Conservation (phyloP, 2,888 invertebrate genomes). For the Sarcophaga variegata region DNA sequence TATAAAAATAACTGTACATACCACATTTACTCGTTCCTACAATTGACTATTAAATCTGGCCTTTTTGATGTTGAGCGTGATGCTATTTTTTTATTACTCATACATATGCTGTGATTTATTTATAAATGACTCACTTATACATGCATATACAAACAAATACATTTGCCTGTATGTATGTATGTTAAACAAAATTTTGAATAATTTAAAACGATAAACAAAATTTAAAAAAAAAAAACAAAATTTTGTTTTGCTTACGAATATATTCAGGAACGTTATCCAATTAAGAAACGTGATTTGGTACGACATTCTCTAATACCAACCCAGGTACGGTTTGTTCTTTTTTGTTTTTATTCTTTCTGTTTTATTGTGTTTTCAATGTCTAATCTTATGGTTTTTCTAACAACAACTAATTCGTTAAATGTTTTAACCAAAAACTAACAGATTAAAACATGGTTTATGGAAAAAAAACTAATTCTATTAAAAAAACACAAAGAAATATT, state of each 20-base stretch:
- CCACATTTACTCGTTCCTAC: slow-evolving; percentile 1
- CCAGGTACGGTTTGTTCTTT: slow-evolving; percentile 54
- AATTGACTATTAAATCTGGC: slow-evolving; percentile 17
- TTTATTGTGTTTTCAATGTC: background rate
- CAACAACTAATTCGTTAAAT: slow-evolving; percentile 9
- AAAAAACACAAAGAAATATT: background rate
- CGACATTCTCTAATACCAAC: slow-evolving; percentile 82
- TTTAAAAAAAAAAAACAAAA: slow-evolving; percentile 22
- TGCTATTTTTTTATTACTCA: background rate
- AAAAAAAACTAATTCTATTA: background rate
- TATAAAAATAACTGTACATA: slow-evolving; percentile 51
- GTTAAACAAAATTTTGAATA: slow-evolving; percentile 37
- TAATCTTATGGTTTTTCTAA: too few relatives aligned
- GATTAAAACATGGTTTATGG: background rate
- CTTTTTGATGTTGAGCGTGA: background rate
- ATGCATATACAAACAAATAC: background rate
- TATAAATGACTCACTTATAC: background rate
- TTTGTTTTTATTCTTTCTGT: slow-evolving; percentile 2
- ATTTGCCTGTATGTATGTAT: slow-evolving; percentile 13
- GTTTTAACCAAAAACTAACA: background rate
- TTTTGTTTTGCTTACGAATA: slow-evolving; percentile 28
- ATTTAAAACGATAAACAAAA: background rate
- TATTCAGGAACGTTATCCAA: slow-evolving; percentile 89
- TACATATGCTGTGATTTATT: background rate
- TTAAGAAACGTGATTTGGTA: slow-evolving; percentile 91